A percentile compares a stretch with the other conserved stretches of the same genome.
Evolutionary conservation across 2,113 vertebrate genomes (phyloP).

Genomic region (Scomber scombrus): DNA sequence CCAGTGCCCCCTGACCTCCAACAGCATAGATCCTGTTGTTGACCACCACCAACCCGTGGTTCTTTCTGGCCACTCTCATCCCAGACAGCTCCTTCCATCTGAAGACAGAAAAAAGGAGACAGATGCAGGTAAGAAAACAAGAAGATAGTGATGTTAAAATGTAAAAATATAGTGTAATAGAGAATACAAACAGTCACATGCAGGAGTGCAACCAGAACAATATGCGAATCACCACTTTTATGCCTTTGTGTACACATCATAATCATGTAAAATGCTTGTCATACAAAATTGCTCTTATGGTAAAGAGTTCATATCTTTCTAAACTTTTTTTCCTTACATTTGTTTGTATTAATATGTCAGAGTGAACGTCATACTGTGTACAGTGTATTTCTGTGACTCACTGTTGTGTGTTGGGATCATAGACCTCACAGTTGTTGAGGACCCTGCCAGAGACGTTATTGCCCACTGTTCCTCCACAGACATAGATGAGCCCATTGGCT

Average conservation of each 20-base stretch:
- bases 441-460: conserved; percentile 96
- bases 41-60: conserved; percentile 95
- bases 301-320: too few species aligned
- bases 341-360: too few species aligned
- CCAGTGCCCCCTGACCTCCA: conserved; percentile 93
- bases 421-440: conserved; percentile 96
- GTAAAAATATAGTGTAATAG: too few species aligned
- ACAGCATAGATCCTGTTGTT: conserved; percentile 98
- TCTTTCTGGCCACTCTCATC: conserved; percentile 97
- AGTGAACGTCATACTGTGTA: background rate
- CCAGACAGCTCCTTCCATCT: conserved; percentile 96
- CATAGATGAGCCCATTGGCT: conserved; percentile 94
- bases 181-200: background rate
- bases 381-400: conserved; percentile 72
- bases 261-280: too few species aligned
- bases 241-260: too few species aligned
- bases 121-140: background rate
- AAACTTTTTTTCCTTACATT: too few species aligned
- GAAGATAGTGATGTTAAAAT: too few species aligned
- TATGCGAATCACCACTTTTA: too few species aligned
- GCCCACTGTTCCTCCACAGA: conserved; percentile 95
- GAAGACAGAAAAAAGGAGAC: conserved; percentile 31
- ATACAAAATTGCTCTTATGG: too few species aligned
- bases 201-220: too few species aligned
- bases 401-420: conserved; percentile 94